Evolutionary conservation across 2,888 invertebrate genomes (phyloP), one percentile per base, ranked within the genome.

Genomic region (Trachelus stipa): DNA sequence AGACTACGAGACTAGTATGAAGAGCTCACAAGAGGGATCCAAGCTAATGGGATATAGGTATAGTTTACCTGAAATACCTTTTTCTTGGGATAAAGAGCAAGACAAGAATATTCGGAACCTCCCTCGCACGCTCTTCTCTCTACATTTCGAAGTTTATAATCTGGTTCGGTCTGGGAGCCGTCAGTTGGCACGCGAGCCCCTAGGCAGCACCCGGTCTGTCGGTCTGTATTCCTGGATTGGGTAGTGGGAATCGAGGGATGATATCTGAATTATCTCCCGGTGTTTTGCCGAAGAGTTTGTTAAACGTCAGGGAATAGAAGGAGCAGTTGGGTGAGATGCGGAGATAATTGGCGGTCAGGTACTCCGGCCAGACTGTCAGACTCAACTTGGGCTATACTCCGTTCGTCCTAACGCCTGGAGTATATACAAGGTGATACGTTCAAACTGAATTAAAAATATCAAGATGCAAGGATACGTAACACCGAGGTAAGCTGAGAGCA

Each of bases 141-240:
- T 79, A 76, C 83, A 82, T 85, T 85, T 85, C 82, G 75, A 81
- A 84, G 82, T 84, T 86, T 82, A 81, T 85, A 88, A 88, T 85
- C 84, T 82, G 85, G 81, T 76, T 80, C 81, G 82, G 78, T 85
- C 82, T 84, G 81, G 85, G 83, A 84, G 82, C 84, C 88, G 89
- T 89, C 89, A 89, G 89, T 88, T 89, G 89, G 89, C 89, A 89
- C 89, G 89, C 89, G 89, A 89, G 89, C 84, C 87, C 84, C 79
- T 75, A 40, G 78, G 79, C 75, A 84, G 85, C 84, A 79, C 75
- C 81, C 81, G 79, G 79, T 77, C 80, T 82, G 74, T 79, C 79
- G 78, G 78, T 76, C 83, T 79, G 79, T 83, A 81, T 81, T 68
- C 79, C 69, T 74, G 82, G 84, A 82, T 81, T 81, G 82, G 83